Base-by-base conservation (phyloP, 2,797 vertebrate species). In the Myotis planiceps region DNA sequence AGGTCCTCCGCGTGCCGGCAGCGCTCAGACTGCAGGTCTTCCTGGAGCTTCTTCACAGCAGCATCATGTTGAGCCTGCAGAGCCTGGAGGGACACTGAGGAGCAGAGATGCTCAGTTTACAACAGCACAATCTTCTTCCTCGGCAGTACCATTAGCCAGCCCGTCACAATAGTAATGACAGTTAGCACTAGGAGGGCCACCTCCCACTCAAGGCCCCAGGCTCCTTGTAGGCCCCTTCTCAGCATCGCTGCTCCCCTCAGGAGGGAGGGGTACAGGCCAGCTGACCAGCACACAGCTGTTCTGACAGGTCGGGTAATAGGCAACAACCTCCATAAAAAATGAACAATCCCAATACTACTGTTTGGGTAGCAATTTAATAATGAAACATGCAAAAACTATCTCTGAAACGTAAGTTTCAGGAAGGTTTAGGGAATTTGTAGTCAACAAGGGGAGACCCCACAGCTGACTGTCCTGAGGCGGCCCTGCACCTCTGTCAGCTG, bases 1-100 rank as follows among this genome's bases (percentile, higher is more conserved):
- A 90, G 19, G 4, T 99, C 98, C 97, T 99, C 98, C 39, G 99
- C 93, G 63, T 98, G 97, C 66, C 95, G 97, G 12, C 92, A 93
- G 91, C 97, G 98, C 47, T 99, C 97, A 23, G 97, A 90, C 95
- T 98, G 99, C 47, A 99, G 92, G 34, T 98, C 95, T 21, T 98
- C 96, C 6, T 80, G 95, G 5, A 98, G 68, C 29, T 99, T 98
- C 96, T 97, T 94, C 65, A 99, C 92, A 29, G 98, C 96, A 8
- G 94, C 75, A 8, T 98, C 98, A 29, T 99, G 98, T 18, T 98
- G 98, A 1, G 95, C 98, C 90, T 99, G 98, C 97, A 99, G 88
- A 3, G 99, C 98, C 37, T 78, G 1, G 34, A 96, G 95, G 14
- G 95, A 88, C 23, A 12, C 97, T 98, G 65, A 32, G 53, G 79